These are phyloP conservation scores for Haliclona indistincta DNA, from an alignment of 37 sponge, comb jelly and placozoan species.

Conservation along the genomic window DNA sequence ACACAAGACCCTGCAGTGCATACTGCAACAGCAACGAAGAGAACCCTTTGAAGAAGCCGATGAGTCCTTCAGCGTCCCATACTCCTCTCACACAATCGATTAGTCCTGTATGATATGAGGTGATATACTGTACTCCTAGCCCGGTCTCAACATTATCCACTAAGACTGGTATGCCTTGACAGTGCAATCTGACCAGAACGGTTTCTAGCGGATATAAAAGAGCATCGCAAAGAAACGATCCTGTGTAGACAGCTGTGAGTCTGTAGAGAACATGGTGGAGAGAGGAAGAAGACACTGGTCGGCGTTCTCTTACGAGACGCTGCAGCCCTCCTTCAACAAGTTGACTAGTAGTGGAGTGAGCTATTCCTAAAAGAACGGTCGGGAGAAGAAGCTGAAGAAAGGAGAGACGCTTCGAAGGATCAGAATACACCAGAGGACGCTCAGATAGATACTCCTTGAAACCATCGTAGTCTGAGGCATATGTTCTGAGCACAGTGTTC, in stretches of 20 bases:
- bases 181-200: slow-evolving; percentile 51
- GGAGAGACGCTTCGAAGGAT: slow-evolving; percentile 37
- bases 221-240: slow-evolving; percentile 45
- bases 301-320: neutral
- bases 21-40: slow-evolving; percentile 67
- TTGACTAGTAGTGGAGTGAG: neutral
- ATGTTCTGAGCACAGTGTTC: slow-evolving; percentile 31
- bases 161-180: slow-evolving; percentile 77
- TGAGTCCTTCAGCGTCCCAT: slow-evolving; percentile 57
- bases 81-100: slow-evolving; percentile 40
- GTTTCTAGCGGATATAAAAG: slow-evolving; percentile 71
- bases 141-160: slow-evolving; percentile 78
- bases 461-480: slow-evolving; percentile 11
- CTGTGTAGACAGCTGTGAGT: slow-evolving; percentile 34
- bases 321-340: neutral
- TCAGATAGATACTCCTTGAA: slow-evolving; percentile 39
- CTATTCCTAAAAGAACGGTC: slow-evolving; percentile 42
- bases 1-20: slow-evolving; percentile 40
- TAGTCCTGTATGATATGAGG: slow-evolving; percentile 50
- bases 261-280: slow-evolving; percentile 1
- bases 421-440: slow-evolving; percentile 35
- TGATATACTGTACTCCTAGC: slow-evolving; percentile 28
- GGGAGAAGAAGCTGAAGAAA: slow-evolving; percentile 51
- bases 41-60: slow-evolving; percentile 75
- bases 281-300: neutral